Base-by-base conservation (phyloP, 2,888 invertebrate genomes). In the Pegoplata infirma region DNA sequence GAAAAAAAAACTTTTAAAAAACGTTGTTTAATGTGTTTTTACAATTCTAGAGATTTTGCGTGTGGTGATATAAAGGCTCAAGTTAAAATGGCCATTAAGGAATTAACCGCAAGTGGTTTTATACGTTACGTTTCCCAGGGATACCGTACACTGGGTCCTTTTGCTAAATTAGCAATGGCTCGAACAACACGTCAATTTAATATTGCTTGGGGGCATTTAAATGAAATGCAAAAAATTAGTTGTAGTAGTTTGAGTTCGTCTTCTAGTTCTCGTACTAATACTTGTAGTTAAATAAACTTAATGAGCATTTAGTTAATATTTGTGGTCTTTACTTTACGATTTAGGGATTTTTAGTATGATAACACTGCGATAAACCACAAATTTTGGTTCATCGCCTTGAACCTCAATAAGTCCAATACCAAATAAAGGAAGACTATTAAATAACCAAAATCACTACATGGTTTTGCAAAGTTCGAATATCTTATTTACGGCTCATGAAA, bases 91-190 rank as follows among this genome's bases (percentile, higher is more conserved):
- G 89, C 89, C 0, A 55, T 89, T 3, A 82, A 85, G 51, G 85
- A 84, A 47, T 76, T 89, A 6, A 85, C 84, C 6, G 71, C 82
- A 8, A 82, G 80, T 14, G 89, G 89, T 2, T 89, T 87, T 63
- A 81, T 89, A 59, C 85, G 87, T 16, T 84, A 71, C 44, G 77
- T 85, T 1, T 68, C 76, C 32, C 82, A 84, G 46, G 88, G 89
- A 0, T 89, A 87, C 81, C 87, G 86, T 73, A 89, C 89, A 1
- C 40, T 89, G 66, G 89, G 89, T 0, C 89, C 89, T 5, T 87
- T 88, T 49, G 87, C 89, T 7, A 87, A 85, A 74, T 64, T 89
- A 75, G 85, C 87, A 14, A 81, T 82, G 63, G 86, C 86, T 0
- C 87, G 84, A n/a, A 87, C 85, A 2, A 76, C 77, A 58, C 86